Conservation (phyloP, 1,140 invertebrate species). For the Drosophila kanapiae region DNA sequence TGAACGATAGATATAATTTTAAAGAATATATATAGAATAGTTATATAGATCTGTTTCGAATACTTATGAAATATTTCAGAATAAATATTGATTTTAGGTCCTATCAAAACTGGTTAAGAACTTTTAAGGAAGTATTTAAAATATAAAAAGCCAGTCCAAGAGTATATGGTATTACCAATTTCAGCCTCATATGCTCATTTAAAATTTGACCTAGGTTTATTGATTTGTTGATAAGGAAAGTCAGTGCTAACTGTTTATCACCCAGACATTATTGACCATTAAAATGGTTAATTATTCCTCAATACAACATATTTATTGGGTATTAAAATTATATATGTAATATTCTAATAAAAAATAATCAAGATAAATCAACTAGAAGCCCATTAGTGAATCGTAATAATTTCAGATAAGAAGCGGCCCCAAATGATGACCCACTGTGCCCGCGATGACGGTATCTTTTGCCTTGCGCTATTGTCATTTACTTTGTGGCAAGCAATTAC, state of each 20-base stretch:
- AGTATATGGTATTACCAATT: too few species aligned
- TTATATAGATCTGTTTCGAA: background rate
- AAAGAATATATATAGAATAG: too few species aligned
- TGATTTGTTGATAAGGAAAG: background rate
- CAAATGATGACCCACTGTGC: constrained; percentile 51
- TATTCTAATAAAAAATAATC: background rate
- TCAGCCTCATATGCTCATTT: too few species aligned
- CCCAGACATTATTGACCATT: background rate
- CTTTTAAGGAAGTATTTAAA: background rate
- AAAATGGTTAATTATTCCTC: background rate
- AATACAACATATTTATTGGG: background rate
- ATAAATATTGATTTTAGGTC: too few species aligned
- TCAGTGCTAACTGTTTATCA: background rate
- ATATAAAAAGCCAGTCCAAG: too few species aligned
- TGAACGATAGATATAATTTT: too few species aligned
- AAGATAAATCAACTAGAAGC: too few species aligned
- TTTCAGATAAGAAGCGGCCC: background rate
- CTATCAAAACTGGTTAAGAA: too few species aligned
- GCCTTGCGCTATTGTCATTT: constrained; percentile 71
- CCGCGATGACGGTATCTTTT: constrained; percentile 42
- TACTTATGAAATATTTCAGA: too few species aligned
- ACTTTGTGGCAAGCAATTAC: constrained; percentile 80
- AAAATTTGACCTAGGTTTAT: too few species aligned
- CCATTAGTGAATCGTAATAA: background rate
- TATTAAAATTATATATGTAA: background rate